A percentile compares a stretch with the other conserved stretches of the same genome.
These are phyloP conservation scores for Chelonus formosanus DNA, from an alignment of 2,888 invertebrate species.

Conservation along the genomic window DNA sequence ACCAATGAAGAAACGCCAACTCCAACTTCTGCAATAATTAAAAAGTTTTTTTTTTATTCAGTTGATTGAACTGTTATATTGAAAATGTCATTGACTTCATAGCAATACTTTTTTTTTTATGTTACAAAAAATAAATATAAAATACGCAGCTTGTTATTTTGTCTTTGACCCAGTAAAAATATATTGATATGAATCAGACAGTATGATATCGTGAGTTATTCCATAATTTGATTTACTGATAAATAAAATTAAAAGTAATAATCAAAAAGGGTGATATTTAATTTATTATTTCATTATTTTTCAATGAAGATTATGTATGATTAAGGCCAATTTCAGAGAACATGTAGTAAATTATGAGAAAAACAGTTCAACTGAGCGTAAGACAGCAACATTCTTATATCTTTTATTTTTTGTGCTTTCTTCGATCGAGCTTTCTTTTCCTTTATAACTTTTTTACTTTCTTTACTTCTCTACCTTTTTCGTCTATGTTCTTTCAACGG, in stretches of 20 bases:
- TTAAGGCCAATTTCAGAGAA: neutral
- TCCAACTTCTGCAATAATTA: conserved; percentile 13
- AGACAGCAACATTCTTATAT: conserved; percentile 11
- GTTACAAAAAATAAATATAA: no score
- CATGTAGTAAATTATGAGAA: conserved; percentile 19
- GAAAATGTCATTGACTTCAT: no score
- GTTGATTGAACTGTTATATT: no score
- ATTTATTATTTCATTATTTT: conserved; percentile 10
- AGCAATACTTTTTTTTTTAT: no score
- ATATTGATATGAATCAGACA: no score
- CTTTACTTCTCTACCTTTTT: neutral
- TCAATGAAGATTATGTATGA: conserved; percentile 11
- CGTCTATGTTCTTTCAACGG: conserved; percentile 1
- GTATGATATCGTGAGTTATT: no score
- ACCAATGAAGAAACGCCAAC: neutral
- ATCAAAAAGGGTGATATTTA: neutral
- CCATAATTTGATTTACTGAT: neutral
- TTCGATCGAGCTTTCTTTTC: conserved; percentile 11
- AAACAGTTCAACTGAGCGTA: conserved; percentile 14
- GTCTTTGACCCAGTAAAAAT: no score
- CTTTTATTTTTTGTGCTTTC: conserved; percentile 12
- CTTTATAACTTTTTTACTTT: conserved; percentile 1
- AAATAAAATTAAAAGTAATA: neutral
- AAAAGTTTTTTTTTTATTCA: neutral
- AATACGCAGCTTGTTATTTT: no score